Conservation (phyloP, 2,888 invertebrate species). For the Coremacera marginata region DNA sequence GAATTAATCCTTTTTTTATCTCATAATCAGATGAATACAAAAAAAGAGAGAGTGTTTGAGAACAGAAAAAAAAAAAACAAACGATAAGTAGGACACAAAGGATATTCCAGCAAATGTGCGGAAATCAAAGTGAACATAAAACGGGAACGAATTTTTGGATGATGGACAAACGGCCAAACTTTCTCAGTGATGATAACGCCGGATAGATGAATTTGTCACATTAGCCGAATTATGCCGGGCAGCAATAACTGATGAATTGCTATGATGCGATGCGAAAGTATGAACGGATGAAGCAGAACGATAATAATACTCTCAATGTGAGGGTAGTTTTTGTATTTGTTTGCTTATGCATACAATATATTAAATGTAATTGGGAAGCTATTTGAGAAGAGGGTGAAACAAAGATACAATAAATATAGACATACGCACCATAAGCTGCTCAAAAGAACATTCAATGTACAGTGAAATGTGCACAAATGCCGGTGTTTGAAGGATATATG, state of each 20-base stretch:
- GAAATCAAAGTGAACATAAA: conserved; percentile 7
- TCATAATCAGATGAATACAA: conserved; percentile 4
- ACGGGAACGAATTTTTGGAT: conserved; percentile 11
- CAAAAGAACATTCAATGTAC: conserved; percentile 15
- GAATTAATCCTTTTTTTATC: conserved; percentile 31
- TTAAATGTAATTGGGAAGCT: conserved; percentile 35
- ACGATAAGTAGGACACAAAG: neutral
- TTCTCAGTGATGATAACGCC: neutral
- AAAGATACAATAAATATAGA: neutral
- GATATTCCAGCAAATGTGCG: neutral
- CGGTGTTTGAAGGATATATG: neutral
- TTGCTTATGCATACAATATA: conserved; percentile 16
- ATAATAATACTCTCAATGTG: conserved; percentile 10
- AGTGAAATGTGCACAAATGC: neutral
- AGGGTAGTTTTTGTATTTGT: conserved; percentile 17
- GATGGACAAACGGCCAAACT: neutral
- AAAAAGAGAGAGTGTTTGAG: neutral
- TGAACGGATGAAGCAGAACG: neutral
- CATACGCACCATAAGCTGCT: neutral
- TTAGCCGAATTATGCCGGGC: conserved; percentile 33
- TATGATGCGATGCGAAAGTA: neutral
- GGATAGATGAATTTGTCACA: conserved; percentile 40
- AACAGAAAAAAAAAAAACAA: neutral
- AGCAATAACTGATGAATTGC: neutral
- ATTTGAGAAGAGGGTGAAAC: conserved; percentile 26